A percentile compares a stretch with the other conserved stretches of the same genome.
Evolutionary conservation across 2,113 vertebrate genomes (phyloP).

Genomic region (Thunnus thynnus): DNA sequence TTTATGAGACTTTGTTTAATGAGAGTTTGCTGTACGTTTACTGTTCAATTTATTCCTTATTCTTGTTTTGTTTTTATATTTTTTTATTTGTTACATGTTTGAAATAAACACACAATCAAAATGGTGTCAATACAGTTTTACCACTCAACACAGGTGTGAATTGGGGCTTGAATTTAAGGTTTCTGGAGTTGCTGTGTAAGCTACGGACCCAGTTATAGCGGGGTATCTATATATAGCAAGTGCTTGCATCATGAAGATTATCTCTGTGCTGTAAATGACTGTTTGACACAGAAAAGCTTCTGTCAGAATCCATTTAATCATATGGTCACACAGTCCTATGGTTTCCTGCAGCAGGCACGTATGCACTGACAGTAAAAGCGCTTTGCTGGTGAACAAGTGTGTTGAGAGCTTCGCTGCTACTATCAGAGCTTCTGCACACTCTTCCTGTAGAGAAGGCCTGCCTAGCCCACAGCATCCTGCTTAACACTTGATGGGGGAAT

Average conservation of each 20-base stretch:
- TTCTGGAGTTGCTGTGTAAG: conserved; percentile 34
- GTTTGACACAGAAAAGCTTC: conserved; percentile 65
- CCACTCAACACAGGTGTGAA: conserved; percentile 28
- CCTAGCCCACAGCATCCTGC: conserved; percentile 48
- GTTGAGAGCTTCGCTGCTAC: background rate
- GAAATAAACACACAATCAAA: no score
- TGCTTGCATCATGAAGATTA: conserved; percentile 67
- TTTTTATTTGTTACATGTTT: no score
- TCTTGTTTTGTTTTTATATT: no score
- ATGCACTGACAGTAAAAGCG: background rate
- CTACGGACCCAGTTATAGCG: conserved; percentile 47
- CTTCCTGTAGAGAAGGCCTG: conserved; percentile 56
- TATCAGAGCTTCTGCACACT: conserved; percentile 46
- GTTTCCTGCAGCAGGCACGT: conserved; percentile 51
- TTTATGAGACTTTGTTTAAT: no score
- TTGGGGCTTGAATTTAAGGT: conserved; percentile 14
- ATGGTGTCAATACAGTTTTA: no score
- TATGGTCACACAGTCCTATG: conserved; percentile 17
- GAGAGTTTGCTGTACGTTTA: no score
- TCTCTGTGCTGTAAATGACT: conserved; percentile 51
- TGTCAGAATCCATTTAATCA: conserved; percentile 55
- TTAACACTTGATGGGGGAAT: background rate
- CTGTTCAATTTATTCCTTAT: no score
- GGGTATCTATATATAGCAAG: conserved; percentile 66
- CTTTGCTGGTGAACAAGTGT: background rate